phyloP scores from a whole-genome alignment of 2,888 invertebrate species.

The Caenorhabditis sp. region DNA sequence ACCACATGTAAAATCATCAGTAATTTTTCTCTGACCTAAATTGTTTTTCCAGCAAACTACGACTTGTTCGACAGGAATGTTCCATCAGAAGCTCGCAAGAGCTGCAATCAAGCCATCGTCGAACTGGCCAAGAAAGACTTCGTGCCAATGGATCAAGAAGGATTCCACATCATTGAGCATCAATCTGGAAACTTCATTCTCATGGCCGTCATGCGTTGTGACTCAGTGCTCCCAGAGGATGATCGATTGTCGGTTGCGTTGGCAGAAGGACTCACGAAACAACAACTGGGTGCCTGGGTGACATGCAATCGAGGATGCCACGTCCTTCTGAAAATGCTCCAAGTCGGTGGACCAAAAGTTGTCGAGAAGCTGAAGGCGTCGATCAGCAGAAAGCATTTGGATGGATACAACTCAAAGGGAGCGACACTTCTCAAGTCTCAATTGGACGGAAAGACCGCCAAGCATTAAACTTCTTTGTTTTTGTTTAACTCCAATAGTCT shows the following conservation, averaged over 20 bases:
- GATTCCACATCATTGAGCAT: slow-evolving; percentile 74
- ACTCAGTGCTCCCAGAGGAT: slow-evolving; percentile 67
- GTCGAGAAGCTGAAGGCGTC: slow-evolving; percentile 65
- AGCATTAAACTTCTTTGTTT: slow-evolving; percentile 13
- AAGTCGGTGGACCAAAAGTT: slow-evolving; percentile 70
- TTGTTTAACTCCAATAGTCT: slow-evolving; percentile 1
- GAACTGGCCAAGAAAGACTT: slow-evolving; percentile 79
- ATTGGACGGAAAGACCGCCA: slow-evolving; percentile 57
- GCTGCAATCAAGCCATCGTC: slow-evolving; percentile 78
- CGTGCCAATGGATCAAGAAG: slow-evolving; percentile 76
- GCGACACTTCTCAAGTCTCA: slow-evolving; percentile 64
- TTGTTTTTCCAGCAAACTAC: slow-evolving; percentile 72
- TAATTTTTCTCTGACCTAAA: too few species aligned
- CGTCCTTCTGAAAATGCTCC: slow-evolving; percentile 75
- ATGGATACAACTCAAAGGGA: slow-evolving; percentile 70
- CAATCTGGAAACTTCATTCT: slow-evolving; percentile 65
- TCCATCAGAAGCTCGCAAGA: slow-evolving; percentile 67
- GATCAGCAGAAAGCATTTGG: slow-evolving; percentile 67
- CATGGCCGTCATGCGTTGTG: slow-evolving; percentile 64
- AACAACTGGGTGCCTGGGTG: slow-evolving; percentile 76
- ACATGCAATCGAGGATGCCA: slow-evolving; percentile 81
- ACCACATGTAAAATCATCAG: slow-evolving; percentile 62
- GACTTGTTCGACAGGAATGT: slow-evolving; percentile 76
- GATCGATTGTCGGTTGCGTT: slow-evolving; percentile 74
- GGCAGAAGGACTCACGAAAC: slow-evolving; percentile 67